Percentiles rank a stretch among this genome's conserved stretches.
Evolutionary conservation across 2,888 invertebrate species (phyloP).

Genomic region (Eretmocerus hayati): DNA sequence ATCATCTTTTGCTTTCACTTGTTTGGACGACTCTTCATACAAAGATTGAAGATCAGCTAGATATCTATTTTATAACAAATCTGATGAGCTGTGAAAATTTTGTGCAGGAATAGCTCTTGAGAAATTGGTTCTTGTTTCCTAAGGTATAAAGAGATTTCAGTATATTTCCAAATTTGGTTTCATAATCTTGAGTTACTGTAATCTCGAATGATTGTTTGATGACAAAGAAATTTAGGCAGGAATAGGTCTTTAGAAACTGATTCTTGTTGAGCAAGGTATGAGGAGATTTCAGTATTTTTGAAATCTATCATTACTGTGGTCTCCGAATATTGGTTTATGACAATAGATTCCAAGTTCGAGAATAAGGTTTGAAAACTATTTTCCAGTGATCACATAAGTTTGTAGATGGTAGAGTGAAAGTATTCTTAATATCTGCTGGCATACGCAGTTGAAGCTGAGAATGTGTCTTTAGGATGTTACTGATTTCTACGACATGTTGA

Average conservation of each 20-base stretch:
- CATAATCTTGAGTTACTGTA: constrained; percentile 18
- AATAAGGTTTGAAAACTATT: constrained; percentile 25
- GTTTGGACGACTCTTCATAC: constrained; percentile 27
- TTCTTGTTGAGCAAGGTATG: too few species aligned
- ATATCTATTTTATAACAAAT: constrained; percentile 24
- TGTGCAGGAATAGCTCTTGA: constrained; percentile 23
- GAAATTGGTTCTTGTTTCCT: constrained; percentile 12
- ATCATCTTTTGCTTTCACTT: constrained; percentile 28
- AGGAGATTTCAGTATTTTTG: too few species aligned
- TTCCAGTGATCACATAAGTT: constrained; percentile 14
- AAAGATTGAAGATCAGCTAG: constrained; percentile 26
- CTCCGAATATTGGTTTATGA: too few species aligned
- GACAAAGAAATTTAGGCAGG: too few species aligned
- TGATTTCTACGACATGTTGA: too few species aligned
- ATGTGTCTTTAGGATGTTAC: too few species aligned
- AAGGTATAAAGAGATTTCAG: constrained; percentile 18
- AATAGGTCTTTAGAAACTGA: too few species aligned
- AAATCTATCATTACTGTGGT: too few species aligned
- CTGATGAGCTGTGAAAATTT: constrained; percentile 18
- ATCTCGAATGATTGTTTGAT: constrained; percentile 13
- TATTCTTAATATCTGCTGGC: constrained; percentile 17
- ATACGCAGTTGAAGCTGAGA: too few species aligned
- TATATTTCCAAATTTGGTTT: constrained; percentile 23
- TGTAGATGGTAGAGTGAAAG: constrained; percentile 20
- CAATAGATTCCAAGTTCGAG: constrained; percentile 26